phyloP scores from a whole-genome alignment of 2,113 vertebrate species.

The Cynocephalus volans region DNA sequence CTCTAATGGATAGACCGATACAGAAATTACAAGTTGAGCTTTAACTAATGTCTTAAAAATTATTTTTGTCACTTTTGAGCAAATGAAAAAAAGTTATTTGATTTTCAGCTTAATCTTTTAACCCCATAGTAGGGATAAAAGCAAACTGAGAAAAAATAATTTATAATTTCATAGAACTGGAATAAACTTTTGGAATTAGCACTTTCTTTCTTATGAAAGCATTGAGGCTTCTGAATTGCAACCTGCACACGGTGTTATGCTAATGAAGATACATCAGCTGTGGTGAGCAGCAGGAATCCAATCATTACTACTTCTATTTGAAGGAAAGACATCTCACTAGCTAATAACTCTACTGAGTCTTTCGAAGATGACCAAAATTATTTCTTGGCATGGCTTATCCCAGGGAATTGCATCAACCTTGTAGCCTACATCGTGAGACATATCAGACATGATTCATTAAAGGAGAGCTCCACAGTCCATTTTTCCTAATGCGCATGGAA shows the following conservation, averaged over 20 bases:
- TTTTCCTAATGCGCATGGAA: background rate
- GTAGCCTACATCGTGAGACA: background rate
- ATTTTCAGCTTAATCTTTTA: slow-evolving; percentile 53
- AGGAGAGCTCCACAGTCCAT: background rate
- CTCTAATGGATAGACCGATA: background rate
- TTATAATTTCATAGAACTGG: background rate
- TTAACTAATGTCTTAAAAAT: background rate
- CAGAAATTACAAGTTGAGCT: slow-evolving; percentile 10
- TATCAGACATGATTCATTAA: background rate
- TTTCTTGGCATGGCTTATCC: background rate
- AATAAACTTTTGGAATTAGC: background rate
- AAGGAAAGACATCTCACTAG: background rate
- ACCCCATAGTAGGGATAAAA: background rate
- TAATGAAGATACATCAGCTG: background rate
- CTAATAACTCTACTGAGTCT: background rate
- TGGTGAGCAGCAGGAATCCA: background rate
- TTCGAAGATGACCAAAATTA: background rate
- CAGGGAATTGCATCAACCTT: background rate
- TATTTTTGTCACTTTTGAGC: slow-evolving; percentile 31
- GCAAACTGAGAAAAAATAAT: background rate
- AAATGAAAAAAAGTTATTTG: background rate
- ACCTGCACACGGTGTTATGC: too few species aligned
- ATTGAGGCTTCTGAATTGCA: background rate
- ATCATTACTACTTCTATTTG: background rate
- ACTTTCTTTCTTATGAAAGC: background rate